Percentiles rank a stretch among this genome's conserved stretches.
Conservation (phyloP, 2,797 vertebrate genomes). For the Sebastes goodei region DNA sequence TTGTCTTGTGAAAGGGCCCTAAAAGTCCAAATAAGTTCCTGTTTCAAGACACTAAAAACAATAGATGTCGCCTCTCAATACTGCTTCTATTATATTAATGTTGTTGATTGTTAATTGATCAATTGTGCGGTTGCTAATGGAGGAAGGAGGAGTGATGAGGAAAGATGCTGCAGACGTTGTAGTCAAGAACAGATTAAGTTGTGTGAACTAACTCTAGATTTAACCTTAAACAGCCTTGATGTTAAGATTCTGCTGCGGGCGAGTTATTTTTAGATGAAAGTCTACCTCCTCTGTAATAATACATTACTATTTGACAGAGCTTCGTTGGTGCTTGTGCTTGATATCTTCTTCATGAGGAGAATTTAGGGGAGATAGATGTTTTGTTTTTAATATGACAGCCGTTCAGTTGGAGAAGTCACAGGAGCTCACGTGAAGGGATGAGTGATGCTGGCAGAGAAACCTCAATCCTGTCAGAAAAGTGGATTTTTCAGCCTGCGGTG, state of each 20-base stretch:
- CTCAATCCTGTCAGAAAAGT: not conserved
- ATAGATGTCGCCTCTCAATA: not conserved
- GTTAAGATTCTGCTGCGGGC: constrained; percentile 15
- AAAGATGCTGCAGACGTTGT: no score
- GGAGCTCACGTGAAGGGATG: not conserved
- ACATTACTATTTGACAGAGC: constrained; percentile 49
- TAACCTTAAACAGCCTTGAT: constrained; percentile 40
- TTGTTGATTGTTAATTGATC: not conserved
- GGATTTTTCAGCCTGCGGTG: constrained; percentile 2
- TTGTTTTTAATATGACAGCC: constrained; percentile 9
- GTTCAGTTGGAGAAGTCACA: not conserved
- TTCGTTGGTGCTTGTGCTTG: not conserved
- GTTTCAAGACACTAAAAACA: not conserved
- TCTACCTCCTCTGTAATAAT: constrained; percentile 64
- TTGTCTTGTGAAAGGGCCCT: not conserved
- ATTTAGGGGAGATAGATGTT: not conserved
- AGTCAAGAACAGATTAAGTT: not conserved
- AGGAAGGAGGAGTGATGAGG: not conserved
- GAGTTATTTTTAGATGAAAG: constrained; percentile 69
- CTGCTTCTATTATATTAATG: no score
- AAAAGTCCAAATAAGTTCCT: not conserved
- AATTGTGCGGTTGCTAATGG: not conserved
- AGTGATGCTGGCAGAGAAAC: not conserved
- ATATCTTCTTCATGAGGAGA: not conserved
- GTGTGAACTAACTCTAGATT: constrained; percentile 5